Evolutionary conservation across 2,797 vertebrate genomes (phyloP).

Genomic region (Furcifer pardalis): DNA sequence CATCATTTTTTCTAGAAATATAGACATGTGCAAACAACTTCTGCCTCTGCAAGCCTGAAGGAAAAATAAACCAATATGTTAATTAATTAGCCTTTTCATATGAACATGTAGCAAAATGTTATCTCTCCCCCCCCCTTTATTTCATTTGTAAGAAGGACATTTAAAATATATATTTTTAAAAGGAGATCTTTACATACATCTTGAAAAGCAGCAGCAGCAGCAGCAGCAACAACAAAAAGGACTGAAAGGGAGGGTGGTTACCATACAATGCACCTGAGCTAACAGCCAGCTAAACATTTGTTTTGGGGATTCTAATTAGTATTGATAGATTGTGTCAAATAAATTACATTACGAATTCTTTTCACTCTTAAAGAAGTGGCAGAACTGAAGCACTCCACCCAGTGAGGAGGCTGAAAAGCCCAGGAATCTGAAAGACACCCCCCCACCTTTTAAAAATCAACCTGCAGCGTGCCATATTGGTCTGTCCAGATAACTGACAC

Average conservation of each 20-base stretch:
- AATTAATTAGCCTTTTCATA: not conserved
- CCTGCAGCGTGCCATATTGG: slow-evolving; percentile 55
- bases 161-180: not conserved
- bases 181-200: not conserved
- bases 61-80: not conserved
- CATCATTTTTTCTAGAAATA: not conserved
- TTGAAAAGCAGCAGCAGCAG: slow-evolving; percentile 26
- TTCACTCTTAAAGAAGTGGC: accelerated
- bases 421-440: no score
- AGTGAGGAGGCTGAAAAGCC: not conserved
- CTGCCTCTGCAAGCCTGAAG: not conserved
- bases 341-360: not conserved
- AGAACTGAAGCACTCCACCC: accelerated
- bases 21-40: not conserved
- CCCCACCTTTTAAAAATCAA: not conserved
- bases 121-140: not conserved
- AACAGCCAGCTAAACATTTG: accelerated
- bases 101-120: not conserved
- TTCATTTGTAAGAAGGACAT: not conserved
- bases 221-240: not conserved
- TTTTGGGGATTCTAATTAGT: not conserved
- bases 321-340: not conserved
- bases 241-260: not conserved
- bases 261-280: accelerated
- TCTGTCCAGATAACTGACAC: slow-evolving; percentile 75